Evolutionary conservation across 2,113 vertebrate genomes (phyloP), one percentile per base, ranked within the genome.

Genomic region (Mastomys coucha): DNA sequence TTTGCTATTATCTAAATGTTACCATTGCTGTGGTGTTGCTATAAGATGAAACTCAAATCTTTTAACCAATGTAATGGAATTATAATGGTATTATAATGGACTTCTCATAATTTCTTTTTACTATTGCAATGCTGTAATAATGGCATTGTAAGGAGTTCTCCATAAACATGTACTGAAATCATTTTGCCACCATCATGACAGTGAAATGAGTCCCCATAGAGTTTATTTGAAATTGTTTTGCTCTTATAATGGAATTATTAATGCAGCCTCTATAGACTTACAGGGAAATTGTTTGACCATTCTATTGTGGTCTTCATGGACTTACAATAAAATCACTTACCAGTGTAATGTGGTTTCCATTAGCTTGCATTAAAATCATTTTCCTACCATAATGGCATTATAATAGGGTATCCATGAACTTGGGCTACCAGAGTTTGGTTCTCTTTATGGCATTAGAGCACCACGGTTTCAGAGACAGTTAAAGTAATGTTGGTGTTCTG

Each of bases 201-300:
- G 98, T 97, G 97, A 98, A 99, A 98, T 94, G 93, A 98, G 98
- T 99, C 98, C 98, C 98, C 9, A 58, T 19, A 97, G 98, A 98
- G 89, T 98, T 98, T 85, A 97, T 97, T 97, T 98, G 97, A 98
- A 98, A 98, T 98, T 98, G 97, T 98, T 98, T 98, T 98, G 98
- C 97, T 98, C 96, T 97, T 98, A 98, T 98, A 99, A 99, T 98
- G 97, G 98, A 98, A 98, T 98, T 98, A 99, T 98, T 98, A 98
- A 99, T 98, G 98, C 97, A 97, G 98, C 98, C 98, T 98, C 98
- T 65, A 93, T 95, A 98, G 99, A 98, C 97, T 97, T 97, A 94
- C 97, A 98, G 98, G 98, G 98, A 98, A 98, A 98, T 98, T 98
- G 98, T 98, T 99, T 99, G 98, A 98, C 98, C 98, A 98, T 98